phyloP scores from a whole-genome alignment of 2,797 vertebrate genomes.

The Xiphophorus birchmanni region DNA sequence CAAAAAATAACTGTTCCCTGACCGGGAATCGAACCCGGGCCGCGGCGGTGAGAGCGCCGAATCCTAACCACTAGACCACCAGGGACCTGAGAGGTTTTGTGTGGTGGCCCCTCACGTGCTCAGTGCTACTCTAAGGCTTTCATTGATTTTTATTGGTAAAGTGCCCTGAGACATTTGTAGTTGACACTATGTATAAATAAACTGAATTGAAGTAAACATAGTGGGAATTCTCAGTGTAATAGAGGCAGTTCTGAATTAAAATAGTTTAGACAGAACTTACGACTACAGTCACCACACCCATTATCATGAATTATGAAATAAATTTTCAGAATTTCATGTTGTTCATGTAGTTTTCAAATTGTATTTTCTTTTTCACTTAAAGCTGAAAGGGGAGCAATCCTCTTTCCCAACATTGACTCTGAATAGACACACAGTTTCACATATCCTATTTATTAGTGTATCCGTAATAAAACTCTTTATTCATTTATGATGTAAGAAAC shows the following conservation, averaged over 20 bases:
- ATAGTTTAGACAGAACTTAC: not conserved
- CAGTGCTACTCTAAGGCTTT: not conserved
- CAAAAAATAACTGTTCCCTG: not conserved
- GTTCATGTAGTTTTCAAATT: not conserved
- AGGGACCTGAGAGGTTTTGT: not conserved
- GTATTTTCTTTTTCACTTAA: not conserved
- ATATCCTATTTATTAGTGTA: not conserved
- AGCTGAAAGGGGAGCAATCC: not conserved
- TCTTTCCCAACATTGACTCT: not conserved
- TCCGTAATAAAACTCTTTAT: not conserved
- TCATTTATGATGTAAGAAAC: not conserved
- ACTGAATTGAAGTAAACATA: not conserved
- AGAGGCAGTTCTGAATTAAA: not conserved
- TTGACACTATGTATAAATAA: not conserved
- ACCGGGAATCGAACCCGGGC: conserved; percentile 63
- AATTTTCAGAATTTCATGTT: not conserved
- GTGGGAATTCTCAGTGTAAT: not conserved
- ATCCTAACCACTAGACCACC: conserved; percentile 83
- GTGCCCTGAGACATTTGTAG: not conserved
- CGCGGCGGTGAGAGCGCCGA: conserved; percentile 76
- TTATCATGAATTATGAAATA: not conserved
- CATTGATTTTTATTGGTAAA: not conserved
- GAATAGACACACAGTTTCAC: not conserved
- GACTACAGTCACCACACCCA: not conserved
- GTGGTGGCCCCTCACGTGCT: not conserved